A percentile compares a stretch with the other conserved stretches of the same genome.
Evolutionary conservation across 2,113 vertebrate species (phyloP).

Genomic region (Emberiza fucata): DNA sequence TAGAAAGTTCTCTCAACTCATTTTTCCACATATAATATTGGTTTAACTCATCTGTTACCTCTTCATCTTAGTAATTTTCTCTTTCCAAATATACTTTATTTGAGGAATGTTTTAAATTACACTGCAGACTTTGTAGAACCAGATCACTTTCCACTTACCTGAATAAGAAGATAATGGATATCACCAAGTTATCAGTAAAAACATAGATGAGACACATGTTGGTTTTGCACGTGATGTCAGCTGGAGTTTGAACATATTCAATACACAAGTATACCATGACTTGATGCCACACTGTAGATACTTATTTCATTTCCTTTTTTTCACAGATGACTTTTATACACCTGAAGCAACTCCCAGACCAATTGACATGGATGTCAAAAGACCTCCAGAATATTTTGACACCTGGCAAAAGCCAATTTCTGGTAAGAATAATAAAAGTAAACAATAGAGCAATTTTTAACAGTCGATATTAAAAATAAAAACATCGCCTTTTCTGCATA

Average conservation of each 20-base stretch:
- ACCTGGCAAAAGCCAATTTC: slow-evolving; percentile 47
- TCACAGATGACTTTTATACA: slow-evolving; percentile 49
- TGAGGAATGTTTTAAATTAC: neutral
- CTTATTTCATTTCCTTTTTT: neutral
- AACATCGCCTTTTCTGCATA: neutral
- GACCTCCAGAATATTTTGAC: slow-evolving; percentile 15
- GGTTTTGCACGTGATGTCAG: neutral
- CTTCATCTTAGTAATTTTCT: neutral
- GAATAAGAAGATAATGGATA: neutral
- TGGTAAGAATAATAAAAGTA: slow-evolving; percentile 60
- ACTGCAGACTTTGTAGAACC: neutral
- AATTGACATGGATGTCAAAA: slow-evolving; percentile 14
- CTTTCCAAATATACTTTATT: neutral
- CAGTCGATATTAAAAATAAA: neutral
- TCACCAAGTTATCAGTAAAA: neutral
- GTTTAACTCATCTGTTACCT: neutral
- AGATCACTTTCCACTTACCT: neutral
- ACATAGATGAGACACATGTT: neutral
- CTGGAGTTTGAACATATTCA: neutral
- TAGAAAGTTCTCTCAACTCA: neutral
- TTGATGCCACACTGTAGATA: neutral
- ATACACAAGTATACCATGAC: neutral
- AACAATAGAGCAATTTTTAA: neutral
- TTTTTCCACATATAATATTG: neutral
- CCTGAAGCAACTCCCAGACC: slow-evolving; percentile 8